Conservation (phyloP, 1,140 invertebrate species). For the Diachasmimorpha longicaudata region DNA sequence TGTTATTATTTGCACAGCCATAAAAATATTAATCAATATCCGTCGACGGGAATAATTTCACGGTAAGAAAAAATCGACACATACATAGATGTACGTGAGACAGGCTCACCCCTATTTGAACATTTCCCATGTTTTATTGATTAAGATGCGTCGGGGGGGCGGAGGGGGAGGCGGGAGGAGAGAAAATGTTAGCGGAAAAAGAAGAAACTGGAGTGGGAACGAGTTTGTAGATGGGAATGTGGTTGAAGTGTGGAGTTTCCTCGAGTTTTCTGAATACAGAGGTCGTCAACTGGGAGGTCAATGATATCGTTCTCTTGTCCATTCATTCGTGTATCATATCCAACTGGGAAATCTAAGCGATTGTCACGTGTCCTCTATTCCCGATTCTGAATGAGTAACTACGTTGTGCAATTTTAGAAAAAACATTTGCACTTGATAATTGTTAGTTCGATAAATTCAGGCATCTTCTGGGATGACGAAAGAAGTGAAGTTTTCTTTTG, state of each 20-base stretch:
- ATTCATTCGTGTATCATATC: background rate
- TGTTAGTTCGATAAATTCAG: too few relatives aligned
- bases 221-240: background rate
- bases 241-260: background rate
- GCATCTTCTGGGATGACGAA: too few relatives aligned
- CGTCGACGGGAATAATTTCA: background rate
- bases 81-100: background rate
- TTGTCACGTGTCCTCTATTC: background rate
- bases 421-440: too few relatives aligned
- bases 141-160: background rate
- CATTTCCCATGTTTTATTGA: background rate
- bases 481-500: too few relatives aligned
- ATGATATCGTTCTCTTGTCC: background rate
- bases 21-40: background rate
- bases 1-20: background rate
- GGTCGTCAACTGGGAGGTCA: background rate
- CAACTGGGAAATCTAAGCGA: background rate
- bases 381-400: background rate
- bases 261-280: background rate
- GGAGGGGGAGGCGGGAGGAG: too few relatives aligned
- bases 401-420: too few relatives aligned
- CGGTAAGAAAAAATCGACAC: background rate
- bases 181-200: background rate
- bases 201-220: background rate
- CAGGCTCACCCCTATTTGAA: background rate